phyloP scores from a whole-genome alignment of 2,797 vertebrate genomes.

The Notolepis coatsorum region DNA sequence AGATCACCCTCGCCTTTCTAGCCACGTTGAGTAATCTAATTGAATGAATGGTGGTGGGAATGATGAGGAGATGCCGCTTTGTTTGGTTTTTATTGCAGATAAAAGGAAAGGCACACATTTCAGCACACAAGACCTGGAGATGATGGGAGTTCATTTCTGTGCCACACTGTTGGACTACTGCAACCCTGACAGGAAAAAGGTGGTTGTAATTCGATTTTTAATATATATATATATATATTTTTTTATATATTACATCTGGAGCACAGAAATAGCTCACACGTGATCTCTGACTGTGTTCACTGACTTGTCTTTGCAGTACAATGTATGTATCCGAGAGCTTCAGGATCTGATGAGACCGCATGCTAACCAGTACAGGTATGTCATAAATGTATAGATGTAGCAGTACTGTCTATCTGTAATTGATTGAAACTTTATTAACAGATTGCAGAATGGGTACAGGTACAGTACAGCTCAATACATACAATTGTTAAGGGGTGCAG shows the following conservation, averaged over 20 bases:
- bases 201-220: conserved; percentile 25
- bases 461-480: no score
- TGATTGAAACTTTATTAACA: no score
- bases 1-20: no score
- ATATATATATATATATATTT: not conserved
- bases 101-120: conserved; percentile 75
- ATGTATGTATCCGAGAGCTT: conserved; percentile 68
- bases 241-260: not conserved
- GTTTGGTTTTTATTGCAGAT: conserved; percentile 59
- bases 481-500: no score
- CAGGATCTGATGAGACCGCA: conserved; percentile 62
- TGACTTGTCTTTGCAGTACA: conserved; percentile 55
- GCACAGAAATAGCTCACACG: not conserved
- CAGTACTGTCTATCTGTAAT: no score
- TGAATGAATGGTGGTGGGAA: not conserved
- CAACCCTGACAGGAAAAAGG: conserved; percentile 70
- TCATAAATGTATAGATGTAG: no score
- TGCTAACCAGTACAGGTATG: no score
- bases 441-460: no score
- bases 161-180: conserved; percentile 74
- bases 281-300: not conserved
- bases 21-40: not conserved
- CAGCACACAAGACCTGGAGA: conserved; percentile 71
- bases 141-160: conserved; percentile 78
- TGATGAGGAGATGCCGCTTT: not conserved